phyloP scores from a whole-genome alignment of 2,113 vertebrate genomes.

The Sinocyclocheilus anshuiensis region DNA sequence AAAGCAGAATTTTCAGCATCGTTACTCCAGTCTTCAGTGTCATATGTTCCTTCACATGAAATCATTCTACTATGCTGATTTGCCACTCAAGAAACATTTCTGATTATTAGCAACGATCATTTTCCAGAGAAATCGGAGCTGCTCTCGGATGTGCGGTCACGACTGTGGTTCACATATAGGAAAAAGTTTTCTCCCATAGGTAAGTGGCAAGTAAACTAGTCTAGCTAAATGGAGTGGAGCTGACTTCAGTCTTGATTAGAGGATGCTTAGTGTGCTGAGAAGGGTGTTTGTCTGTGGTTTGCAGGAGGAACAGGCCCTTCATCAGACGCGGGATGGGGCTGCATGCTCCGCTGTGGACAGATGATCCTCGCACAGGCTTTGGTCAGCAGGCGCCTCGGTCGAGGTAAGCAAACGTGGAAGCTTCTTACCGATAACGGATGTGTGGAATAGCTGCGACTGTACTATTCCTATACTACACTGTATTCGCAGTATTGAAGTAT shows the following conservation, averaged over 20 bases:
- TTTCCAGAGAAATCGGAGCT: constrained; percentile 83
- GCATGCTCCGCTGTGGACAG: constrained; percentile 89
- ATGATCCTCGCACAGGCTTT: constrained; percentile 90
- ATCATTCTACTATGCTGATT: background rate
- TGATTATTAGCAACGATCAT: background rate
- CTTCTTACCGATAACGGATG: too few relatives aligned
- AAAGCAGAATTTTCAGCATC: background rate
- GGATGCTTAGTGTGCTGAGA: background rate
- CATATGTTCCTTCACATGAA: background rate
- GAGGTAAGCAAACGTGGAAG: constrained; percentile 69
- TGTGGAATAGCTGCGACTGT: too few relatives aligned
- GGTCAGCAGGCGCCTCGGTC: constrained; percentile 81
- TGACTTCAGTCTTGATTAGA: background rate
- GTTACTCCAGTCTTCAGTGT: background rate
- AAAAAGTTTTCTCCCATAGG: constrained; percentile 88
- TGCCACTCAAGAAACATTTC: background rate
- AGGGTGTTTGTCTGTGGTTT: background rate
- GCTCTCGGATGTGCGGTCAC: constrained; percentile 82
- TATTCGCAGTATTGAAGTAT: too few relatives aligned
- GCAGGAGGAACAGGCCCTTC: constrained; percentile 87
- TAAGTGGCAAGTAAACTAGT: constrained; percentile 55
- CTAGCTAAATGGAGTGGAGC: background rate
- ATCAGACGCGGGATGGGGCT: constrained; percentile 88
- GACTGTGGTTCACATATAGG: constrained; percentile 90
- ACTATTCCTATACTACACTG: too few relatives aligned